Percentiles rank a stretch among this genome's conserved stretches.
phyloP scores from a whole-genome alignment of 1,140 invertebrate species.

The Drosophila burlai region DNA sequence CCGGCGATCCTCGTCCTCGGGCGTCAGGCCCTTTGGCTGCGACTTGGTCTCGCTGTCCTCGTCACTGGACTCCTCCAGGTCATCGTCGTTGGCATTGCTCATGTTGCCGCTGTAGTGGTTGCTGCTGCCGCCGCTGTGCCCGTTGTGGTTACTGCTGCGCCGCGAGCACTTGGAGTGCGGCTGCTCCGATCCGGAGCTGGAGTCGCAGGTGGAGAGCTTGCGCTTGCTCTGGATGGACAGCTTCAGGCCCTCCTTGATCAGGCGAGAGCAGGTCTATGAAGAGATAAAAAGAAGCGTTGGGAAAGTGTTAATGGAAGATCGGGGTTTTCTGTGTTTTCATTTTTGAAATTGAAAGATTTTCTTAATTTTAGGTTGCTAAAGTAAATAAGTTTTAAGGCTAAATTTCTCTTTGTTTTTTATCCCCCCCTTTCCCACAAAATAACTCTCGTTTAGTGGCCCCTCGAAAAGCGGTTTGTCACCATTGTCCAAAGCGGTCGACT shows the following conservation, averaged over 20 bases:
- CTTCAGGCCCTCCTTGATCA: slow-evolving; percentile 96
- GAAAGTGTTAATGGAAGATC: slow-evolving; percentile 20
- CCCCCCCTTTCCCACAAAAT: background rate
- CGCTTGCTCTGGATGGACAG: slow-evolving; percentile 95
- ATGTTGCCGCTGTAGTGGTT: slow-evolving; percentile 23
- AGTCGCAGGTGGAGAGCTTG: slow-evolving; percentile 89
- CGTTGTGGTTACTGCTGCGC: slow-evolving; percentile 32
- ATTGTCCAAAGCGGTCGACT: slow-evolving; percentile 60
- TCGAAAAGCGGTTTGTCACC: slow-evolving; percentile 72
- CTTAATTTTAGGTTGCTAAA: no score
- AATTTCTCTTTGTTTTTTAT: background rate
- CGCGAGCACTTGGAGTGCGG: slow-evolving; percentile 83
- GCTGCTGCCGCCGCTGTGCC: slow-evolving; percentile 19
- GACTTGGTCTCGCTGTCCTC: slow-evolving; percentile 80
- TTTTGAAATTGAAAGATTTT: background rate
- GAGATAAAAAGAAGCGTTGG: background rate
- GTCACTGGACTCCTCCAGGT: slow-evolving; percentile 76
- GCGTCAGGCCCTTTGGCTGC: slow-evolving; percentile 88
- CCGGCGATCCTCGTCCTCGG: slow-evolving; percentile 95
- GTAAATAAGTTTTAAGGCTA: background rate
- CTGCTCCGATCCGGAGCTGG: slow-evolving; percentile 86
- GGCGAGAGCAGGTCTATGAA: slow-evolving; percentile 92
- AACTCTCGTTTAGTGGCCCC: background rate
- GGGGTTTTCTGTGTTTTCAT: background rate
- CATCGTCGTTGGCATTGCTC: slow-evolving; percentile 60